Evolutionary conservation across 2,888 invertebrate genomes (phyloP).

Genomic region (Melangyna quadrimaculata): DNA sequence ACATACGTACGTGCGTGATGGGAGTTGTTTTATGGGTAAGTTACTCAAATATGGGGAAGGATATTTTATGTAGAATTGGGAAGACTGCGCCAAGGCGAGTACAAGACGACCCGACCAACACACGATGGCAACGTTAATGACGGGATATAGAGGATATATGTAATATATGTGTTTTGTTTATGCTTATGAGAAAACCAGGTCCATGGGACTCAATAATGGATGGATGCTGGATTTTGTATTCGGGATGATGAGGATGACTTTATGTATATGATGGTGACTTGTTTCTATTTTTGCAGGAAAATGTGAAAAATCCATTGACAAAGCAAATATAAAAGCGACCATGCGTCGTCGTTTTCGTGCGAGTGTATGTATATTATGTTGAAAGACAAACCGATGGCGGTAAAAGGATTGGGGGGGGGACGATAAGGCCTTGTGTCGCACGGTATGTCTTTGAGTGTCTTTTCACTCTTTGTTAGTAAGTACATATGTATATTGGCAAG

Average conservation of each 20-base stretch:
- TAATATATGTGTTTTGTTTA: constrained; percentile 30
- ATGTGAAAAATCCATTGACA: constrained; percentile 68
- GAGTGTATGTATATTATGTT: background rate
- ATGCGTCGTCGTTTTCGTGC: background rate
- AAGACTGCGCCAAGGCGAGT: background rate
- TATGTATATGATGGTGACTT: constrained; percentile 46
- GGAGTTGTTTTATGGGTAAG: constrained; percentile 41
- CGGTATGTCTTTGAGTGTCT: constrained; percentile 6
- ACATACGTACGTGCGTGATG: constrained; percentile 42
- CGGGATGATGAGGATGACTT: background rate
- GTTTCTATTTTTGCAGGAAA: constrained; percentile 60
- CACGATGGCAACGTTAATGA: background rate
- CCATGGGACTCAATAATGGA: constrained; percentile 11
- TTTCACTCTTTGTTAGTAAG: constrained; percentile 1
- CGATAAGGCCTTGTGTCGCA: constrained; percentile 23
- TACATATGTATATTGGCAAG: no score
- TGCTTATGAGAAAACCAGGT: constrained; percentile 34
- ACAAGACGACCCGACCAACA: background rate
- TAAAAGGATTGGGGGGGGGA: background rate
- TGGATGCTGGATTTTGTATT: background rate
- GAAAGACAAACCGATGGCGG: constrained; percentile 10
- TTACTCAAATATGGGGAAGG: constrained; percentile 24
- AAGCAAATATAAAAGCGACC: constrained; percentile 44
- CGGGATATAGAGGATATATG: constrained; percentile 19
- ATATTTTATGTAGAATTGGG: constrained; percentile 6